Evolutionary conservation across 1,140 invertebrate genomes (phyloP), one percentile per base, ranked within the genome.

Genomic region (Forficula auricularia): DNA sequence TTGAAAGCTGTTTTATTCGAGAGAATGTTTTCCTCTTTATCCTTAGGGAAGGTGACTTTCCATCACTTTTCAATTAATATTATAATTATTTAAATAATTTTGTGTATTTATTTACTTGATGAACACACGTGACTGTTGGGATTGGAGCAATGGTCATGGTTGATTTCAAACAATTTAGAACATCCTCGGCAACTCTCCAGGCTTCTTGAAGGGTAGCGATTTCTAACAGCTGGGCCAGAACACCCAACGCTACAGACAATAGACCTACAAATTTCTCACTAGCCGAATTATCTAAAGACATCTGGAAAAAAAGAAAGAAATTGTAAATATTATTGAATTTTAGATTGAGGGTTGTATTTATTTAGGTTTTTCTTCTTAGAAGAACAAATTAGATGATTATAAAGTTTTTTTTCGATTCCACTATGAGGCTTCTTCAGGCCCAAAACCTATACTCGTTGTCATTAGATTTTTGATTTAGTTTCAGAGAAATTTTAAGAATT

Each of bases 211-310:
- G 66, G 0, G 72, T 76, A 1, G 73, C 66, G 14, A 87, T 63
- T 65, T 87, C 81, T 19, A 88, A 58, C n/a, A 89, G 65, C 54
- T 84, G 72, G 0, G 78, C 72, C 3, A 91, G 54, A 27, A 73
- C 70, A 36, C 73, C 63, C 6, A 91, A 57, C 12, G 67, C 62
- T 9, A 72, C 71, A 44, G 71, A 67, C 15, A 91, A 57, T 22
- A 89, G 62, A 19, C 66, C 67, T 34, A 79, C 61, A 56, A 89
- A 85, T 57, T 78, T 79, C 53, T 86, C 77, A 47, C 73, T 76
- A 3, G 68, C 69, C 46, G 70, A 69, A 14, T 72, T 60, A 41
- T 86, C 80, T 31, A 87, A 58, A 3, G 79, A 84, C 40, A 76
- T 72, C 74, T 79, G 57, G 36, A 64, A 64, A 49, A 46, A 48